Conservation (phyloP, 37 sponge, comb jelly and placozoan genomes). For the Eunapius fragilis region DNA sequence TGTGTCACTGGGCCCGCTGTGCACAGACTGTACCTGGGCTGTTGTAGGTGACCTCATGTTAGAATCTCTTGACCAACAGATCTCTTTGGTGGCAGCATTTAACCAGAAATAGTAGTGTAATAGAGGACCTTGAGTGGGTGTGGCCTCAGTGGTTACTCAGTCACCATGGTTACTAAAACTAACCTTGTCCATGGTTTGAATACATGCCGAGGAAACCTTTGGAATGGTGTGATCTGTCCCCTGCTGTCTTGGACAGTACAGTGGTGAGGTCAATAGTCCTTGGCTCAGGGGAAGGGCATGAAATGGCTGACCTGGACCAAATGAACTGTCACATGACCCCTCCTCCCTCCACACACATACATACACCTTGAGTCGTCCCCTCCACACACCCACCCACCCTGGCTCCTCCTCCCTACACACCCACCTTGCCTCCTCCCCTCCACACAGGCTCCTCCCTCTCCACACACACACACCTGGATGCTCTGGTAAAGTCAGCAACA, state of each 20-base stretch:
- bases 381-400: not conserved
- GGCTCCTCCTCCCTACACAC: not conserved
- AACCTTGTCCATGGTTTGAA: not conserved
- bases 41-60: not conserved
- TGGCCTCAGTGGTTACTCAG: not conserved
- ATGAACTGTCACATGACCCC: not conserved
- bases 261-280: not conserved
- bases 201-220: not conserved
- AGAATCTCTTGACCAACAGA: conserved; percentile 53
- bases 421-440: not conserved
- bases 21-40: conserved; percentile 37
- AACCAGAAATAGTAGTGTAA: conserved; percentile 66
- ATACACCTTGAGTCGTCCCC: not conserved
- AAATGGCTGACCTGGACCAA: not conserved
- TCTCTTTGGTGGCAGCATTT: not conserved
- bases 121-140: conserved; percentile 43
- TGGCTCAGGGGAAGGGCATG: no score
- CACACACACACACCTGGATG: conserved; percentile 47
- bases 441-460: no score
- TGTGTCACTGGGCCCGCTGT: conserved; percentile 43
- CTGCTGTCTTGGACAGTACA: not conserved
- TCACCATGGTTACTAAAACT: not conserved
- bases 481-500: conserved; percentile 75
- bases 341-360: not conserved
- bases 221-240: not conserved